These are phyloP conservation scores for Pluvialis apricaria DNA, from an alignment of 2,113 vertebrate species.

Conservation along the genomic window DNA sequence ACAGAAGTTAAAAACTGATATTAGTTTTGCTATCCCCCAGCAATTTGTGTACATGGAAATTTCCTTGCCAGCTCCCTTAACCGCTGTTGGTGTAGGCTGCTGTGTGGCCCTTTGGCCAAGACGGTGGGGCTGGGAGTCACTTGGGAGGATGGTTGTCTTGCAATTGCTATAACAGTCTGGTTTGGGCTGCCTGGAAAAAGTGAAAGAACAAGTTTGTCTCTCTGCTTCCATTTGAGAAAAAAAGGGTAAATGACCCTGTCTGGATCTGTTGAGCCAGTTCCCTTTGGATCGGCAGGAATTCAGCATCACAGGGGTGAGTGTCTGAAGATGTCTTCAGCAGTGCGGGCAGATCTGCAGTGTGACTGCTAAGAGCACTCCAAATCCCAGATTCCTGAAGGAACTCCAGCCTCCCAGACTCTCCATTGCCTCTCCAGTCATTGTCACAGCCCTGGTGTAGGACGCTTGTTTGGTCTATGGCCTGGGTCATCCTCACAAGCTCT, in stretches of 20 bases:
- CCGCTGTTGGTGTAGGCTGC: neutral
- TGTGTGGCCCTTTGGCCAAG: neutral
- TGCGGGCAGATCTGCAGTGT: neutral
- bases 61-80: neutral
- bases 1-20: neutral
- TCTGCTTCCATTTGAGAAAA: neutral
- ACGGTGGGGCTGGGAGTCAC: neutral
- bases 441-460: neutral
- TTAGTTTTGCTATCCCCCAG: neutral
- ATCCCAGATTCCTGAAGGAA: neutral
- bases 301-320: neutral
- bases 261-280: neutral
- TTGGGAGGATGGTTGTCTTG: neutral
- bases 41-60: neutral
- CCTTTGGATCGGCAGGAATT: neutral
- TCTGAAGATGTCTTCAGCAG: neutral
- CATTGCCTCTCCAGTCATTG: neutral
- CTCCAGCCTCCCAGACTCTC: neutral
- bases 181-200: neutral
- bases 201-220: neutral
- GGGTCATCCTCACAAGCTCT: neutral
- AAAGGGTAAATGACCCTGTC: neutral
- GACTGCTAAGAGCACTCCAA: neutral
- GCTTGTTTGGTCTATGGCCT: neutral
- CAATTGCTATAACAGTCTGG: neutral